phyloP scores from a whole-genome alignment of 2,113 vertebrate species.

The Butorides virescens region DNA sequence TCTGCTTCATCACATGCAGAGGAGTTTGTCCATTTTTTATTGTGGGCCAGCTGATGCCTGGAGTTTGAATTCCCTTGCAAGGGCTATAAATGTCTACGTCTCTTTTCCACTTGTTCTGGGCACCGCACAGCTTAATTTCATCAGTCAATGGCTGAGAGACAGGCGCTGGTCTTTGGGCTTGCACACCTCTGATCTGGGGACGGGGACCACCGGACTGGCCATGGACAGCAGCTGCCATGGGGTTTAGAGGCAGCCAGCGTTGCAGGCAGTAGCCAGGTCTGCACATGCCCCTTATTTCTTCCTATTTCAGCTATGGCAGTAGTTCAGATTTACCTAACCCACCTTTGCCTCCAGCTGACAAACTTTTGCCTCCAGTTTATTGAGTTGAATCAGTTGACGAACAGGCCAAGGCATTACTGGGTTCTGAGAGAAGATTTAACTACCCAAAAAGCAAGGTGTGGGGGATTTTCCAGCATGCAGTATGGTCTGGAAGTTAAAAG shows the following conservation, averaged over 20 bases:
- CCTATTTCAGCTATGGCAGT: not conserved
- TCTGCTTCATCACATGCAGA: rapidly evolving
- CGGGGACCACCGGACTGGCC: not conserved
- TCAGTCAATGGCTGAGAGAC: not conserved
- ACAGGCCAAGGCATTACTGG: not conserved
- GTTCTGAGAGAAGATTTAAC: not conserved
- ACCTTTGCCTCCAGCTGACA: not conserved
- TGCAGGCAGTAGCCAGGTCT: not conserved
- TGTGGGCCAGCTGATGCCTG: not conserved
- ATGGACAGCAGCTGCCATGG: rapidly evolving
- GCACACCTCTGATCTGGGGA: no score
- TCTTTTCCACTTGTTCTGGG: not conserved
- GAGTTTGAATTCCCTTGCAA: not conserved
- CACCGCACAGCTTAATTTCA: not conserved
- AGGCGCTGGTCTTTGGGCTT: not conserved
- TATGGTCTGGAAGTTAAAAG: not conserved
- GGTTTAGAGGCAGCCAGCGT: not conserved
- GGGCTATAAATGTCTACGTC: rapidly evolving
- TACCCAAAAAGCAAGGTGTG: not conserved
- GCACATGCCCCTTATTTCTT: rapidly evolving
- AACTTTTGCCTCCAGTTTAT: not conserved
- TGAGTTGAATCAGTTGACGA: not conserved
- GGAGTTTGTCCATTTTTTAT: not conserved
- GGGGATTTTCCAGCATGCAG: not conserved
- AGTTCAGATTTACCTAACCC: not conserved